Base-by-base conservation (phyloP, 64 coral and sea anemone genomes). In the Montipora capricornis region DNA sequence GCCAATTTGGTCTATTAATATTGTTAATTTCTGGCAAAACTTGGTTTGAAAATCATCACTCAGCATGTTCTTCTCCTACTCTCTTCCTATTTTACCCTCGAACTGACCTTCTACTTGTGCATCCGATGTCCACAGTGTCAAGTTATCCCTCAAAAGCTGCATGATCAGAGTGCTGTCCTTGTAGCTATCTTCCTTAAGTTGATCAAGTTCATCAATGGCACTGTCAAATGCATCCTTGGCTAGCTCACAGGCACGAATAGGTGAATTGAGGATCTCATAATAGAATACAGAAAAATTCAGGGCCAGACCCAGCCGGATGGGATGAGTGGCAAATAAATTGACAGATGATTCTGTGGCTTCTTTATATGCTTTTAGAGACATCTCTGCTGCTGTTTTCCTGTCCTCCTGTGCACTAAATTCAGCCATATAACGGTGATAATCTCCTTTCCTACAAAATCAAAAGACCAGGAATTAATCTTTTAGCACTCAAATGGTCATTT, bases 101-200 rank as follows among this genome's bases (percentile, higher is more conserved):
- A 37, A 87, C 76, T 91, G n/a, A 76, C 79, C 90, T 44, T 92
- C 95, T 61, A 69, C 81, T 59, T 74, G 77, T 12, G 87, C 75
- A 24, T 95, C 96, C 4, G 74, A 91, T 46, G 93, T 95, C 96
- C 96, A 98, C 5, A 98, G 73, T 16, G 96, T 98, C 86, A 98
- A 90, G 91, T 98, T 98, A 82, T 98, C 96, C 83, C 96, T 94
- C 1, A 98, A 84, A 58, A 98, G 93, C 84, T 98, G 96, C 96
- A 98, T 98, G 57, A 98, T 98, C 82, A 98, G 88, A 1, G 96
- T 98, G 85, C 96, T 98, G 84, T 98, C 96, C 68, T 98, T 98
- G 84, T 98, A 98, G 9, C 46, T 76, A 57, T 91, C 93, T 22
- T 98, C 96, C 37, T 80, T 80, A 5, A 98, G 89, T 48, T 20